Percentiles rank a stretch among this genome's conserved stretches.
phyloP scores from a whole-genome alignment of 2,888 invertebrate genomes.

The Rotaria sp. region DNA sequence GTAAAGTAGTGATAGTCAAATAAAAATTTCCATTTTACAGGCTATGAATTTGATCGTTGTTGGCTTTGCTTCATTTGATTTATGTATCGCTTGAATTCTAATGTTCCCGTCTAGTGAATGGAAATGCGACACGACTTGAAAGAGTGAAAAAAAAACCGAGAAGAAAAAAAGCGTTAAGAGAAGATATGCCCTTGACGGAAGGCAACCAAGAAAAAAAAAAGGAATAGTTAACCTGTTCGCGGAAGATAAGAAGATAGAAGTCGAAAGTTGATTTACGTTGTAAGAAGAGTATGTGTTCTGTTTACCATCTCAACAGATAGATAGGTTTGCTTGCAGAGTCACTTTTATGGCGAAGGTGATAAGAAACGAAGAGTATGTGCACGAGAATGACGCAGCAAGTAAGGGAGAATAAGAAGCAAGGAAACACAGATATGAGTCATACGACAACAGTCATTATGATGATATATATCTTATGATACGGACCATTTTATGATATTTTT shows the following conservation, averaged over 20 bases:
- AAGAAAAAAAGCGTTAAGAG: not conserved
- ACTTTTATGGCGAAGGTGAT: not conserved
- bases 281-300: not conserved
- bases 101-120: conserved; percentile 19
- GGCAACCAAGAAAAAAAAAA: not conserved
- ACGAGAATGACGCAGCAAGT: not conserved
- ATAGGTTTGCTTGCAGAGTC: not conserved
- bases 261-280: not conserved
- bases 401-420: not conserved
- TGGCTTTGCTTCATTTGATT: conserved; percentile 11
- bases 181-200: conserved; percentile 19
- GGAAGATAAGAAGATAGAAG: conserved; percentile 12
- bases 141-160: not conserved
- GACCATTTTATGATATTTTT: not conserved
- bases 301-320: not conserved
- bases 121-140: conserved; percentile 19
- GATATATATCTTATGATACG: not conserved
- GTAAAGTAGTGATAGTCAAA: not conserved
- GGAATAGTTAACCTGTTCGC: not conserved
- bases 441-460: not conserved
- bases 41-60: conserved; percentile 7
- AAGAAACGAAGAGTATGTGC: not conserved
- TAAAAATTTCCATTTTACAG: conserved; percentile 1
- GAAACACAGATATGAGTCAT: not conserved
- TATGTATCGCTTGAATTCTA: not conserved